Evolutionary conservation across 1,140 invertebrate genomes (phyloP).

Genomic region (Scaptomyza hsui): DNA sequence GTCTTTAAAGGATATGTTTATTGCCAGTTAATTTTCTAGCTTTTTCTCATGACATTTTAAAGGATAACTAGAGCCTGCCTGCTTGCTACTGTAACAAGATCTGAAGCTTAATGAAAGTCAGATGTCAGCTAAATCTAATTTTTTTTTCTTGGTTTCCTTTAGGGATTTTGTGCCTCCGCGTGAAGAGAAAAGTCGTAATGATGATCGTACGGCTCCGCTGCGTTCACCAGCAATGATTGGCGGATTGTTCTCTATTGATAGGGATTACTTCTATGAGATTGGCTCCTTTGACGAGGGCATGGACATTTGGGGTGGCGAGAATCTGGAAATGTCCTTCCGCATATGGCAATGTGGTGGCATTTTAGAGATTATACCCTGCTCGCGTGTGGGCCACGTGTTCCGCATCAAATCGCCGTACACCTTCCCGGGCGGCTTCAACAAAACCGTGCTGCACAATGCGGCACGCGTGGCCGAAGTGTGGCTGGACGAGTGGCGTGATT

Average conservation of each 20-base stretch:
- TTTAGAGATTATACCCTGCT: conserved; percentile 97
- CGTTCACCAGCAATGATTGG: conserved; percentile 99
- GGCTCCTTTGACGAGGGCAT: conserved; percentile 99
- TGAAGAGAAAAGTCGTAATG: conserved; percentile 95
- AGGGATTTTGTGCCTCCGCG: conserved; percentile 98
- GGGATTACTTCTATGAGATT: conserved; percentile 98
- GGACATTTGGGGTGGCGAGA: conserved; percentile 99
- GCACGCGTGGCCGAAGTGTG: conserved; percentile 98
- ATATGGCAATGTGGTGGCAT: conserved; percentile 99
- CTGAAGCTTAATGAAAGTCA: no score
- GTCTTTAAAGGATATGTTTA: no score
- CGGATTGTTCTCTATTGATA: conserved; percentile 98
- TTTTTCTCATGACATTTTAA: no score
- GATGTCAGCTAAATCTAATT: background rate
- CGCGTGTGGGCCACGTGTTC: conserved; percentile 99
- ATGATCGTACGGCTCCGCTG: conserved; percentile 95
- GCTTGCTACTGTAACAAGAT: no score
- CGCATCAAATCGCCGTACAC: conserved; percentile 99
- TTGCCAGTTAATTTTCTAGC: no score
- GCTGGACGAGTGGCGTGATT: conserved; percentile 99
- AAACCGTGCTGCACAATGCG: conserved; percentile 97
- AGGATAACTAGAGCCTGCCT: no score
- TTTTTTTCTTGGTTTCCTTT: background rate
- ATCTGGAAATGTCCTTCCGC: conserved; percentile 99
- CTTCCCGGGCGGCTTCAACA: conserved; percentile 99